Percentiles rank a stretch among this genome's conserved stretches.
Evolutionary conservation across 2,113 vertebrate species (phyloP).

Genomic region (Recurvirostra avosetta): DNA sequence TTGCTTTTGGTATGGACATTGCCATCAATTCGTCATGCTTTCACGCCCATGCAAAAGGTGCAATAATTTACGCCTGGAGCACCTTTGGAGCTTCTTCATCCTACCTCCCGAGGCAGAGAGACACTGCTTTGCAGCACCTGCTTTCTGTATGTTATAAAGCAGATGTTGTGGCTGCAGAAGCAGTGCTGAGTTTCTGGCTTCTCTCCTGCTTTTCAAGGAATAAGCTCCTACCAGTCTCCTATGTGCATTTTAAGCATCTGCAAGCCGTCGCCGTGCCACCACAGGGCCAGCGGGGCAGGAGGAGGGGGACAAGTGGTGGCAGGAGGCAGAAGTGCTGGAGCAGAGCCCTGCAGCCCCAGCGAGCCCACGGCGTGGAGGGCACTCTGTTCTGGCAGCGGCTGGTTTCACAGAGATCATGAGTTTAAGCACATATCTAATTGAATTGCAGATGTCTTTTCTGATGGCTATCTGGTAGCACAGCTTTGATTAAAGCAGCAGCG

Average conservation of each 20-base stretch:
- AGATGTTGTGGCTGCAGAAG: background rate
- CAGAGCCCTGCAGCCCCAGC: background rate
- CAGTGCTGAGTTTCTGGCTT: background rate
- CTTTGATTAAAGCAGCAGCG: slow-evolving; percentile 22
- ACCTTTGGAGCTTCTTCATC: background rate
- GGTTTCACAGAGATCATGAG: background rate
- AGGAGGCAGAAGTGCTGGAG: background rate
- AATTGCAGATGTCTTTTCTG: slow-evolving; percentile 58
- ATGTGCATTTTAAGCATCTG: background rate
- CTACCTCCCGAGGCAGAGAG: background rate
- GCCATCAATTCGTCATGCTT: background rate
- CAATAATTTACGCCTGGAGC: background rate
- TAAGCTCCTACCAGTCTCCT: background rate
- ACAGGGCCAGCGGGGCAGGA: no score
- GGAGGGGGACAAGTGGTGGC: accelerated
- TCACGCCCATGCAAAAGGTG: background rate
- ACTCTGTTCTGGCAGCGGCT: background rate
- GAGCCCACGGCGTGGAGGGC: background rate
- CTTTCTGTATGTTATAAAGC: background rate
- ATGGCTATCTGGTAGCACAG: slow-evolving; percentile 37
- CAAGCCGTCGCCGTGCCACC: background rate
- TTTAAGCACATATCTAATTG: slow-evolving; percentile 39
- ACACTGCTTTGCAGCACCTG: background rate
- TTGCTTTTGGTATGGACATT: background rate
- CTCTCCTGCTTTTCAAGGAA: background rate